These are phyloP conservation scores for Macaca mulatta DNA, from an alignment of 2,113 vertebrate genomes.

Conservation along the genomic window DNA sequence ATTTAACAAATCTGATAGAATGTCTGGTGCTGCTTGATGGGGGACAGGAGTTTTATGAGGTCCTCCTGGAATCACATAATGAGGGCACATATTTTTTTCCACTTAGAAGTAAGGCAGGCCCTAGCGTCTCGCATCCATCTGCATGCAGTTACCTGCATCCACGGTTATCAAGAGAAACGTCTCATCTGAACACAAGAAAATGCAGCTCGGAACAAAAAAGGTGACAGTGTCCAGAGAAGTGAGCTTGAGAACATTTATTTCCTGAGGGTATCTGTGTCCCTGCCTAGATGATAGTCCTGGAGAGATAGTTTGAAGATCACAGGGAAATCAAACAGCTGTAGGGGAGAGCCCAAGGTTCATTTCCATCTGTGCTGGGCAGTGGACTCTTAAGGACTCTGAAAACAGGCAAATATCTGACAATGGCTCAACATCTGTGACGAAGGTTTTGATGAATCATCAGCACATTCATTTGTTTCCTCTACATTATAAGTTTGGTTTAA, in stretches of 20 bases:
- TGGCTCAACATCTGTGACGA: not conserved
- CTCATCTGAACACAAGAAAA: constrained; percentile 41
- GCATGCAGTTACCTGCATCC: not conserved
- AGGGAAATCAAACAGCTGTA: constrained; percentile 44
- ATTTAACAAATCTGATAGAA: not conserved
- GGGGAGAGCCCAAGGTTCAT: constrained; percentile 10
- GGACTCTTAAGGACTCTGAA: not conserved
- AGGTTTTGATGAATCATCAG: constrained; percentile 25
- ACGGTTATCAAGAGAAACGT: constrained; percentile 15
- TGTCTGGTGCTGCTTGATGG: not conserved
- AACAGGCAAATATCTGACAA: not conserved
- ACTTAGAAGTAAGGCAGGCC: not conserved
- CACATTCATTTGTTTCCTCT: constrained; percentile 4
- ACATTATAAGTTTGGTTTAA: constrained; percentile 17
- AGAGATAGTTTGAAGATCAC: constrained; percentile 48
- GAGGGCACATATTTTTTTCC: not conserved
- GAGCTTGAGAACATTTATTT: constrained; percentile 27
- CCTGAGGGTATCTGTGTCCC: constrained; percentile 42
- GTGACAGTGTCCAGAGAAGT: constrained; percentile 34
- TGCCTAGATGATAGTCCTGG: not conserved
- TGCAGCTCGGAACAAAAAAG: not conserved
- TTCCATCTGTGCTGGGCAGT: not conserved
- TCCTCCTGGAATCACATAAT: not conserved
- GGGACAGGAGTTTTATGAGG: not conserved
- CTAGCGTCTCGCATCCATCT: not conserved